Conservation (phyloP, 1,140 invertebrate genomes). For the Araneus ventricosus region DNA sequence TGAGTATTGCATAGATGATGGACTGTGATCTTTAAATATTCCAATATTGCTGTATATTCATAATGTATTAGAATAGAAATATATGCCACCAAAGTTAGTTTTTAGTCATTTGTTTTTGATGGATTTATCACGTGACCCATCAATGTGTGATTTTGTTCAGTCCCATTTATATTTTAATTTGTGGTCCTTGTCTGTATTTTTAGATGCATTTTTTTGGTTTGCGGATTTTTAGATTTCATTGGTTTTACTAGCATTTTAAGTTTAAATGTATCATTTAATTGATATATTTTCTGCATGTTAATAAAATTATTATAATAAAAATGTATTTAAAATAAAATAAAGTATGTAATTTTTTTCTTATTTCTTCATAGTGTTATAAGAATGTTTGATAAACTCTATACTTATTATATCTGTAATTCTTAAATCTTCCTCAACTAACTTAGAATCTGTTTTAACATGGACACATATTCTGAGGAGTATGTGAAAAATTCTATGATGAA, state of each 20-base stretch:
- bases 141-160: neutral
- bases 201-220: constrained; percentile 18
- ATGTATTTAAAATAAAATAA: neutral
- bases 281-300: constrained; percentile 2
- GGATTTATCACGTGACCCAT: neutral
- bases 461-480: too few relatives aligned
- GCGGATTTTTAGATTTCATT: constrained; percentile 9
- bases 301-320: neutral
- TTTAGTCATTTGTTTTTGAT: constrained; percentile 15
- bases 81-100: constrained; percentile 30
- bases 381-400: too few relatives aligned
- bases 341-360: too few relatives aligned
- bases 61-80: constrained; percentile 1
- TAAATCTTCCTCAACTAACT: too few relatives aligned
- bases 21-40: constrained; percentile 15
- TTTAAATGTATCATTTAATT: neutral
- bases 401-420: too few relatives aligned
- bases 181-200: constrained; percentile 1
- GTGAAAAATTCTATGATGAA: too few relatives aligned
- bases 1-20: neutral
- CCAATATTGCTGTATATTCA: constrained; percentile 4
- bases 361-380: too few relatives aligned
- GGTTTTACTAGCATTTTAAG: neutral
- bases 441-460: too few relatives aligned
- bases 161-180: constrained; percentile 12